phyloP scores from a whole-genome alignment of 1,140 invertebrate genomes.

The Mamestra configurata region DNA sequence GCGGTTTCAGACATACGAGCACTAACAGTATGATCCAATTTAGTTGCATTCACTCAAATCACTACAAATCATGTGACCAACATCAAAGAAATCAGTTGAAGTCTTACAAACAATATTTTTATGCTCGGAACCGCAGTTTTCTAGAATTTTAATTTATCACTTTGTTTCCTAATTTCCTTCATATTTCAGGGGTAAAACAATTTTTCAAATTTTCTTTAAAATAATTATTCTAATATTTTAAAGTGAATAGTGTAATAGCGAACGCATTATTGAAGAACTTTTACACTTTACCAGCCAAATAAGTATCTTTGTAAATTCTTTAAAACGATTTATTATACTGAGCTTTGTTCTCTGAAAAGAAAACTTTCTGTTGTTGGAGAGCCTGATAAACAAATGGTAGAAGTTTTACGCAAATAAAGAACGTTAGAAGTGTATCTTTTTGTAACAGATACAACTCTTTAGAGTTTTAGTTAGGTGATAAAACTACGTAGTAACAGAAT shows the following conservation, averaged over 20 bases:
- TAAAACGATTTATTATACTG: slow-evolving; percentile 58
- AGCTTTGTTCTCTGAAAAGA: slow-evolving; percentile 55
- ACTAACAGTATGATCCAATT: slow-evolving; percentile 31
- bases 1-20: slow-evolving; percentile 13
- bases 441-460: slow-evolving; percentile 38
- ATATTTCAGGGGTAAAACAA: neutral
- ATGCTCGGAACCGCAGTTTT: neutral
- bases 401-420: slow-evolving; percentile 57
- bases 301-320: slow-evolving; percentile 50
- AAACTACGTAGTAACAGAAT: slow-evolving; percentile 18
- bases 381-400: slow-evolving; percentile 57
- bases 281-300: slow-evolving; percentile 19
- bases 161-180: neutral
- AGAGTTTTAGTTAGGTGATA: slow-evolving; percentile 37
- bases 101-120: slow-evolving; percentile 23
- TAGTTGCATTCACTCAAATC: slow-evolving; percentile 33
- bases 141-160: neutral
- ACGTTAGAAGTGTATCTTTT: slow-evolving; percentile 54
- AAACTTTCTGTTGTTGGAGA: slow-evolving; percentile 56
- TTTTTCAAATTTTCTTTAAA: slow-evolving; percentile 10
- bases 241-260: slow-evolving; percentile 10
- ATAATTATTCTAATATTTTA: slow-evolving; percentile 28
- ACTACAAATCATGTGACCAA: slow-evolving; percentile 9
- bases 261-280: slow-evolving; percentile 44
- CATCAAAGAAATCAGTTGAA: slow-evolving; percentile 36